Percentiles rank a stretch among this genome's conserved stretches.
phyloP scores from a whole-genome alignment of 2,797 vertebrate genomes.

The Mycteria americana region DNA sequence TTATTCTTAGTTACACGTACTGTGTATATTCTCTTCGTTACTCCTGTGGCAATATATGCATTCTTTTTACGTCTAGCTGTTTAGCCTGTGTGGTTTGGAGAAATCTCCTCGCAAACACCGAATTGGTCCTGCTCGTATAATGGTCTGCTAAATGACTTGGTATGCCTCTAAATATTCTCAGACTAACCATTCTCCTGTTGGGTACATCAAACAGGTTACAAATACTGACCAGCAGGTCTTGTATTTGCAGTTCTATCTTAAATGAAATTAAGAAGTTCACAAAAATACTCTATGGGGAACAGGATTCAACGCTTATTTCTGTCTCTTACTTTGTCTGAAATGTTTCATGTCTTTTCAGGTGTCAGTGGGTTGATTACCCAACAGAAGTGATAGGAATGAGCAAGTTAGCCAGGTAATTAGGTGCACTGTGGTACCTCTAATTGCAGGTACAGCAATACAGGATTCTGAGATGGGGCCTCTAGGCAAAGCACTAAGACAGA shows the following conservation, averaged over 20 bases:
- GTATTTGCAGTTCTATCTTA: not conserved
- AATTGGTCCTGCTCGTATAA: not conserved
- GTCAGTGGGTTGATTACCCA: conserved; percentile 62
- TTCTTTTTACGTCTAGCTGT: not conserved
- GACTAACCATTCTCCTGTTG: not conserved
- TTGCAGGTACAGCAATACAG: not conserved
- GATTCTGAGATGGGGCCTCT: conserved; percentile 17
- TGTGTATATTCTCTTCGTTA: not conserved
- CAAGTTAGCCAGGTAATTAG: conserved; percentile 59
- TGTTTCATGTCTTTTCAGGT: conserved; percentile 58
- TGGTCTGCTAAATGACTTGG: not conserved
- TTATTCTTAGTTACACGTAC: not conserved
- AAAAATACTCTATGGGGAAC: not conserved
- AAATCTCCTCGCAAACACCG: not conserved
- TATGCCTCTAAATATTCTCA: not conserved
- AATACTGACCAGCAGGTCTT: not conserved
- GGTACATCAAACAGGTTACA: not conserved
- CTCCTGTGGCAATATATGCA: not conserved
- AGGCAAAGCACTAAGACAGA: not conserved
- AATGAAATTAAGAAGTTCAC: not conserved
- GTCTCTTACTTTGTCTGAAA: conserved; percentile 3
- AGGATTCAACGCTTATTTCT: not conserved
- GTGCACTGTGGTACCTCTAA: not conserved
- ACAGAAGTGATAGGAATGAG: conserved; percentile 62
- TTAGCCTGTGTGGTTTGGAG: conserved; percentile 10